A percentile compares a stretch with the other conserved stretches of the same genome.
These are phyloP conservation scores for Ostrea denselamellosa DNA, from an alignment of 1,140 invertebrate species.

Conservation along the genomic window DNA sequence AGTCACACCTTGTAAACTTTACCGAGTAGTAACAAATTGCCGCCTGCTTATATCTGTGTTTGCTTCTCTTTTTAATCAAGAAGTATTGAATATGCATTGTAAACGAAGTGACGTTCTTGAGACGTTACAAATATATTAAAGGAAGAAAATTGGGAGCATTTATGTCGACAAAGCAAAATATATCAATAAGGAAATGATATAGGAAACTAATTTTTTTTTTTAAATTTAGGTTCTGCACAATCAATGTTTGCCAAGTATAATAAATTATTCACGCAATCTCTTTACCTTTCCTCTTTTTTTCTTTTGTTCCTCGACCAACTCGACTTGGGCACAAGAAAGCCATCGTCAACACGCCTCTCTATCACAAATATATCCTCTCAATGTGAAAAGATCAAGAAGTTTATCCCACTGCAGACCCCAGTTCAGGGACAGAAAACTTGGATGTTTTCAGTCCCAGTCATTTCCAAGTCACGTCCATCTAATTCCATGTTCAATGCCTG, in stretches of 20 bases:
- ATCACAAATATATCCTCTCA: neutral
- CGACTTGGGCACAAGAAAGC: conserved; percentile 60
- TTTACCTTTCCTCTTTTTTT: conserved; percentile 55
- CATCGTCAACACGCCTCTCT: conserved; percentile 37
- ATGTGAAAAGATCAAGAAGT: neutral
- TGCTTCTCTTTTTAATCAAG: neutral
- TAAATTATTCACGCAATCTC: neutral
- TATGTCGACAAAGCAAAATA: neutral
- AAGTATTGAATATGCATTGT: neutral
- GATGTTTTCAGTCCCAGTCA: neutral
- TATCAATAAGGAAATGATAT: no score
- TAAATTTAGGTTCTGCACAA: neutral
- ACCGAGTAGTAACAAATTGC: neutral
- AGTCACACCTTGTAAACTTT: neutral
- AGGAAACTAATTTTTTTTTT: neutral
- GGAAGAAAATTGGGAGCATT: neutral
- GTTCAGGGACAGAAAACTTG: neutral
- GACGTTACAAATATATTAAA: neutral
- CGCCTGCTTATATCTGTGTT: neutral
- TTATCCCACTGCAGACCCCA: neutral
- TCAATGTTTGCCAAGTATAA: neutral
- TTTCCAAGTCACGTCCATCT: neutral
- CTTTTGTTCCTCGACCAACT: conserved; percentile 54
- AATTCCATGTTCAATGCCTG: neutral
- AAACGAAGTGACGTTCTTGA: neutral